Percentiles rank a stretch among this genome's conserved stretches.
Evolutionary conservation across 2,797 vertebrate species (phyloP).

Genomic region (Anguilla anguilla): DNA sequence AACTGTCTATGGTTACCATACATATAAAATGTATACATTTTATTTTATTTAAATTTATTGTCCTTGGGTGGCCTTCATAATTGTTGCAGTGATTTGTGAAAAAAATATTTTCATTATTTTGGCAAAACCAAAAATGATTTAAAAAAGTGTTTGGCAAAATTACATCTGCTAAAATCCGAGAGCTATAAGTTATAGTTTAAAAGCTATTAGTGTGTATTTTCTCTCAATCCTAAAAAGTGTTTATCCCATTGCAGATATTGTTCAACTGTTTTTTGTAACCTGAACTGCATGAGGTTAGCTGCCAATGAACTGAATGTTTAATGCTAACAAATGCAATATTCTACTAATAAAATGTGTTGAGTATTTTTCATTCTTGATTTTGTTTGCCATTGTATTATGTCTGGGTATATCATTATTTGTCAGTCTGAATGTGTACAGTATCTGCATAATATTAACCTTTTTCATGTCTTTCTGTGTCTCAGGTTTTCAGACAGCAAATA

Average conservation of each 20-base stretch:
- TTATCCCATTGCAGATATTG: neutral
- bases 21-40: too few relatives aligned
- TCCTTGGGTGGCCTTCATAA: too few relatives aligned
- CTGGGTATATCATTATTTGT: neutral
- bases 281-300: neutral
- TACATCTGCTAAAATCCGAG: too few relatives aligned
- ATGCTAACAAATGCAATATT: neutral
- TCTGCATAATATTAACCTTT: neutral
- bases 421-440: neutral
- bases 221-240: too few relatives aligned
- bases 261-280: neutral
- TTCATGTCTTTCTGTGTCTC: neutral
- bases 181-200: too few relatives aligned
- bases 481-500: constrained; percentile 50
- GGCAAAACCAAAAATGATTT: too few relatives aligned
- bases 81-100: too few relatives aligned
- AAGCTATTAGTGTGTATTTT: too few relatives aligned
- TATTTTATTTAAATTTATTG: too few relatives aligned
- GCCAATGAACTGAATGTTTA: neutral
- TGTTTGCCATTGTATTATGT: neutral
- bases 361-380: neutral
- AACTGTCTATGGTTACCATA: too few relatives aligned
- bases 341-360: neutral
- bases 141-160: too few relatives aligned
- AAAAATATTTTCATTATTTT: too few relatives aligned